Percentiles rank a stretch among this genome's conserved stretches.
phyloP scores from a whole-genome alignment of 2,888 invertebrate genomes.

The Rhorus exstirpatorius region DNA sequence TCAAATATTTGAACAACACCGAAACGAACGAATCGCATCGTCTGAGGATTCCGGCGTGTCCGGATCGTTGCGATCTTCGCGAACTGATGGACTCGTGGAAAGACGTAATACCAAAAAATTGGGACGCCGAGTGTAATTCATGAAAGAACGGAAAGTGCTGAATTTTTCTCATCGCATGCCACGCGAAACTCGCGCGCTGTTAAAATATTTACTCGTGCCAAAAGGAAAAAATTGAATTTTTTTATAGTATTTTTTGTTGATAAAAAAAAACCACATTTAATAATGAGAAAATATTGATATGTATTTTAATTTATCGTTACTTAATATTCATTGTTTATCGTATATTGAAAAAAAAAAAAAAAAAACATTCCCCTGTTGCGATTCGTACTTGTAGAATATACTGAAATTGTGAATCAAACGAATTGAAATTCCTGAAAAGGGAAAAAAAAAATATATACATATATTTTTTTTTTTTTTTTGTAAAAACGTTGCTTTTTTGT shows the following conservation, averaged over 20 bases:
- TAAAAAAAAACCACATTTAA: no score
- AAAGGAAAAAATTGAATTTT: neutral
- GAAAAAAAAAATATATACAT: slow-evolving; percentile 13
- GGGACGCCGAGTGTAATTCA: slow-evolving; percentile 89
- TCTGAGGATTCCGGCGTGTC: slow-evolving; percentile 89
- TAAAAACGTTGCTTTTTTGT: slow-evolving; percentile 49
- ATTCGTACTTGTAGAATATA: slow-evolving; percentile 15
- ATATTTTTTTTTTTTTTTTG: slow-evolving; percentile 39
- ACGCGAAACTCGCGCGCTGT: neutral
- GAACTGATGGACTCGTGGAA: slow-evolving; percentile 87
- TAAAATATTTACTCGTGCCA: slow-evolving; percentile 2
- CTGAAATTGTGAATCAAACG: slow-evolving; percentile 5
- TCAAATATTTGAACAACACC: slow-evolving; percentile 90
- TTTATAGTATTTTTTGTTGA: neutral
- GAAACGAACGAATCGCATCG: slow-evolving; percentile 88
- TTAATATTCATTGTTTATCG: slow-evolving; percentile 38
- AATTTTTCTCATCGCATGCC: neutral
- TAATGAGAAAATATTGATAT: neutral
- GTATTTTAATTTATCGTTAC: slow-evolving; percentile 9
- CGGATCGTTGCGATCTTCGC: slow-evolving; percentile 88
- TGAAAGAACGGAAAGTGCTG: slow-evolving; percentile 36
- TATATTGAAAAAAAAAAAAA: slow-evolving; percentile 42
- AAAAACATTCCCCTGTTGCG: slow-evolving; percentile 55
- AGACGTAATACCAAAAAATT: slow-evolving; percentile 89
- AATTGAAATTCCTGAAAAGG: slow-evolving; percentile 11